Conservation (phyloP, 2,888 invertebrate genomes). For the Luffia ferchaultella region DNA sequence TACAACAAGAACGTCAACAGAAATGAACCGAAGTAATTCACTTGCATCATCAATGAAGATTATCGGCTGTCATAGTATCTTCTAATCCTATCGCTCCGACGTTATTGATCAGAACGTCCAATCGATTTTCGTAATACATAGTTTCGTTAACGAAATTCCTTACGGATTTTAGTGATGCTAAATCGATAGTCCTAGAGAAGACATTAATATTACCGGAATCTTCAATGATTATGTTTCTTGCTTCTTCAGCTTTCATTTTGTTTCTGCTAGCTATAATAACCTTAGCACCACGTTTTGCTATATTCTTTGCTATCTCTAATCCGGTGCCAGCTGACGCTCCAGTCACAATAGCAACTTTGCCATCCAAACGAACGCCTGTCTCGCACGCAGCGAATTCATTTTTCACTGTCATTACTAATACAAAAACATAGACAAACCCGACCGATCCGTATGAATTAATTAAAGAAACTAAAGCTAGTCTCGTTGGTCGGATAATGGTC, state of each 20-base stretch:
- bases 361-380: constrained; percentile 27
- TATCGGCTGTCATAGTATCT: constrained; percentile 62
- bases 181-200: constrained; percentile 44
- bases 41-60: constrained; percentile 70
- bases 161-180: constrained; percentile 56
- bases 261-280: constrained; percentile 66
- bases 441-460: neutral
- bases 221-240: constrained; percentile 24
- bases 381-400: constrained; percentile 35
- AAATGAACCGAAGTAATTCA: constrained; percentile 47
- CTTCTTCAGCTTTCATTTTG: constrained; percentile 26
- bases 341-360: constrained; percentile 45
- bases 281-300: constrained; percentile 58
- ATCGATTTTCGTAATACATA: constrained; percentile 40
- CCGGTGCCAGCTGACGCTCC: constrained; percentile 43
- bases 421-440: neutral
- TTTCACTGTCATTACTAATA: constrained; percentile 16
- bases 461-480: neutral
- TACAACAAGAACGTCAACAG: constrained; percentile 38
- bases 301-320: constrained; percentile 37
- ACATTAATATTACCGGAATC: constrained; percentile 27
- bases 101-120: constrained; percentile 52
- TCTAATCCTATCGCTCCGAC: constrained; percentile 55
- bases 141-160: constrained; percentile 67
- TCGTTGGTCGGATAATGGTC: too few species aligned